A percentile compares a stretch with the other conserved stretches of the same genome.
Evolutionary conservation across 1,140 invertebrate genomes (phyloP).

Genomic region (Coptotermes formosanus): DNA sequence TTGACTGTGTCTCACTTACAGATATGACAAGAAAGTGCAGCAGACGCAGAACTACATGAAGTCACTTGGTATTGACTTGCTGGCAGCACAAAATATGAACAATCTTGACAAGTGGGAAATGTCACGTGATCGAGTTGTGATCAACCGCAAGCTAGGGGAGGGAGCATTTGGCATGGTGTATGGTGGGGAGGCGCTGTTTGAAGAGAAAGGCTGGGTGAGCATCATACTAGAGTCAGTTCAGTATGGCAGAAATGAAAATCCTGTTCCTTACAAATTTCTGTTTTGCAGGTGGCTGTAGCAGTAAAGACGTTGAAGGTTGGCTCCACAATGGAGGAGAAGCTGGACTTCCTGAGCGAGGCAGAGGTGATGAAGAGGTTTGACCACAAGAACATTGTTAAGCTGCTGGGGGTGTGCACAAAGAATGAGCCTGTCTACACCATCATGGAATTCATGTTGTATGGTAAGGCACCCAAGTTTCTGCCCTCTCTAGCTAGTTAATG

Average conservation of each 20-base stretch:
- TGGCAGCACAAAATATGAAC: constrained; percentile 46
- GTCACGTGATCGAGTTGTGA: constrained; percentile 76
- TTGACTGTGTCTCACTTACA: constrained; percentile 38
- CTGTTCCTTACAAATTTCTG: neutral
- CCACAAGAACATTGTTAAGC: constrained; percentile 84
- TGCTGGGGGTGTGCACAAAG: constrained; percentile 83
- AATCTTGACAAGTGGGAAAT: constrained; percentile 85
- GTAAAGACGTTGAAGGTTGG: constrained; percentile 88
- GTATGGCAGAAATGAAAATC: neutral
- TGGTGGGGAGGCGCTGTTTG: constrained; percentile 75
- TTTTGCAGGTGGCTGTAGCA: constrained; percentile 66
- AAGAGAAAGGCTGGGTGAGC: constrained; percentile 66
- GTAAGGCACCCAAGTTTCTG: constrained; percentile 49
- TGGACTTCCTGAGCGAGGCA: constrained; percentile 92
- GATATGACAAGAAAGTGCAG: constrained; percentile 70
- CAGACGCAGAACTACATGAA: constrained; percentile 70
- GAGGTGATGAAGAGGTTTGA: constrained; percentile 90
- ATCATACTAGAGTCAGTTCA: neutral
- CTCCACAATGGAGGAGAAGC: constrained; percentile 78
- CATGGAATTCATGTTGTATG: constrained; percentile 93
- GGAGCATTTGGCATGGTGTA: constrained; percentile 89
- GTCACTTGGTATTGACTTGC: constrained; percentile 64
- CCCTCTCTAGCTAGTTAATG: neutral
- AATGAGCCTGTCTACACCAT: constrained; percentile 84
- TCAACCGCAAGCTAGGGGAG: constrained; percentile 85